Percentiles rank a stretch among this genome's conserved stretches.
These are phyloP conservation scores for Mormyrops attenuatus DNA, from an alignment of 2,797 vertebrate species.

Conservation along the genomic window DNA sequence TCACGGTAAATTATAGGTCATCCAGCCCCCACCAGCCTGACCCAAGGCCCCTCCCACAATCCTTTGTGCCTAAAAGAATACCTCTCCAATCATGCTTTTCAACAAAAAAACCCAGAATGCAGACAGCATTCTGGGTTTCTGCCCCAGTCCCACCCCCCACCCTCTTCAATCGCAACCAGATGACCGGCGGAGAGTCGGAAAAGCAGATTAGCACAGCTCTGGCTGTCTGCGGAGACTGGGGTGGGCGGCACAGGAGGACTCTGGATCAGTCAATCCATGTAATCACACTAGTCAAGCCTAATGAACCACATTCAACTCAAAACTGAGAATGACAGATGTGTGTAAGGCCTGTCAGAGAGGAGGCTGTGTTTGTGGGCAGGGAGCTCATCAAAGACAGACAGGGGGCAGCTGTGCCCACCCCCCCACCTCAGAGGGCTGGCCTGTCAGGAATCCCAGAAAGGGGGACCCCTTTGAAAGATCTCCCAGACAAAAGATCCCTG, in stretches of 20 bases:
- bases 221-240: background rate
- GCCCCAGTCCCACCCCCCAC: background rate
- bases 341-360: background rate
- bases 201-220: background rate
- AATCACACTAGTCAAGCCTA: background rate
- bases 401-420: background rate
- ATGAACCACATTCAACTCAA: background rate
- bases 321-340: background rate
- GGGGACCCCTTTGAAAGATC: constrained; percentile 68
- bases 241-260: background rate
- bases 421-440: background rate
- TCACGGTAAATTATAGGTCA: background rate
- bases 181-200: background rate
- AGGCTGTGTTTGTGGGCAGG: background rate
- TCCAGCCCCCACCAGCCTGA: background rate
- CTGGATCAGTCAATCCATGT: background rate
- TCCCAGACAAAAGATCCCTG: constrained; percentile 68
- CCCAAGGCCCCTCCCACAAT: background rate
- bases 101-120: background rate
- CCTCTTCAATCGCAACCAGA: background rate
- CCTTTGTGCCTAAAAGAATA: background rate
- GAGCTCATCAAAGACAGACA: background rate
- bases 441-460: constrained; percentile 43
- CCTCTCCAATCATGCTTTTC: background rate
- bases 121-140: background rate